Evolutionary conservation across 2,888 invertebrate species (phyloP).

Genomic region (Bellardia bayeri): DNA sequence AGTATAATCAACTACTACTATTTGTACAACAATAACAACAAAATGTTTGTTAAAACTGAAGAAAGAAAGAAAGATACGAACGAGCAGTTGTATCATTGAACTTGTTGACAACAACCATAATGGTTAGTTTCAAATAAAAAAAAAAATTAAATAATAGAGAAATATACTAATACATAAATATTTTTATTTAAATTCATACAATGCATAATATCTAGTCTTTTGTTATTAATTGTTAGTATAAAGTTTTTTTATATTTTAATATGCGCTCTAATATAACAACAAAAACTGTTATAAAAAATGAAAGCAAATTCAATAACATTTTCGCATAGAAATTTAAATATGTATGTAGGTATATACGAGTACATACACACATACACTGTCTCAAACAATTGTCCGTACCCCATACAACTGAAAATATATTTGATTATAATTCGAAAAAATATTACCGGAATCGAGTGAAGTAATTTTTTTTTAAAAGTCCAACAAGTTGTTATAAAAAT

Average conservation of each 20-base stretch:
- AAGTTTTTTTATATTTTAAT: background rate
- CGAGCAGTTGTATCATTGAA: conserved; percentile 34
- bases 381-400: no score
- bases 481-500: no score
- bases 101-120: conserved; percentile 50
- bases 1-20: conserved; percentile 40
- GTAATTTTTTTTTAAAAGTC: no score
- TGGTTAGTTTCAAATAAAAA: conserved; percentile 4
- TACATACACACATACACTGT: no score
- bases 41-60: conserved; percentile 43
- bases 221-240: conserved; percentile 23
- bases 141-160: conserved; percentile 24
- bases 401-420: no score
- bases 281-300: conserved; percentile 18
- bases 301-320: conserved; percentile 41
- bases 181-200: conserved; percentile 35
- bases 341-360: no score
- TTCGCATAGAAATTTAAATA: background rate
- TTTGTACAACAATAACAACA: conserved; percentile 23
- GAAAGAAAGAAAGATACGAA: conserved; percentile 2
- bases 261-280: background rate
- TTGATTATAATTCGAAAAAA: no score
- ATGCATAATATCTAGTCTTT: conserved; percentile 5
- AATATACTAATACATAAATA: background rate
- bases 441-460: no score